Conservation (phyloP, 2,113 vertebrate species). For the Lophura nycthemera region DNA sequence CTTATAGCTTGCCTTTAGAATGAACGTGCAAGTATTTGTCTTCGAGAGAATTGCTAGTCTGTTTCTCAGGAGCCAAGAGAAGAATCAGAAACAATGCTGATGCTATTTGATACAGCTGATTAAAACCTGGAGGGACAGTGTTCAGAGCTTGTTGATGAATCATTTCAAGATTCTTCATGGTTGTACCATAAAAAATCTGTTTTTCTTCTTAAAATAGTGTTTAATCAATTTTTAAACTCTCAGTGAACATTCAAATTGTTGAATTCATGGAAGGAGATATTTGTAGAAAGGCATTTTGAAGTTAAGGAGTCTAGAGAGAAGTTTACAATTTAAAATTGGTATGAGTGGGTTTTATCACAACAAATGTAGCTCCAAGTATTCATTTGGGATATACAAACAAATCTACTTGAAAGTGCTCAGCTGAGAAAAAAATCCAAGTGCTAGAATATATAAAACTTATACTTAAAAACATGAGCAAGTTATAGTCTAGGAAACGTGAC, state of each 20-base stretch:
- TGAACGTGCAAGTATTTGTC: neutral
- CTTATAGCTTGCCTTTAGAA: neutral
- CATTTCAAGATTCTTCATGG: neutral
- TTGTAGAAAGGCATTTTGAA: neutral
- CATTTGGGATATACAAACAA: neutral
- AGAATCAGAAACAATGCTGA: neutral
- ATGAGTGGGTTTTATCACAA: neutral
- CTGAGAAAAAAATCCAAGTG: neutral
- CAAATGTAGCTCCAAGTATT: neutral
- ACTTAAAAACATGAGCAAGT: neutral
- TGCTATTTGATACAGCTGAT: neutral
- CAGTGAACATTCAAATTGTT: neutral
- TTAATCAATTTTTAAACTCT: neutral
- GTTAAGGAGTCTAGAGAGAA: neutral
- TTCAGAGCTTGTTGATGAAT: neutral
- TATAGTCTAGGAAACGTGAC: neutral
- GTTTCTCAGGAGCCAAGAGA: neutral
- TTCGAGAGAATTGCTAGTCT: neutral
- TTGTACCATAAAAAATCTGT: neutral
- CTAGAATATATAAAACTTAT: neutral
- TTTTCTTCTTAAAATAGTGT: fast-evolving
- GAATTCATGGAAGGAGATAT: neutral
- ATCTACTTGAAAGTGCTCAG: neutral
- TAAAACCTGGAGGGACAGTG: neutral
- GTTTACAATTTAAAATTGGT: neutral